Percentiles rank a stretch among this genome's conserved stretches.
phyloP scores from a whole-genome alignment of 2,113 vertebrate species.

The Phaethornis superciliosus region DNA sequence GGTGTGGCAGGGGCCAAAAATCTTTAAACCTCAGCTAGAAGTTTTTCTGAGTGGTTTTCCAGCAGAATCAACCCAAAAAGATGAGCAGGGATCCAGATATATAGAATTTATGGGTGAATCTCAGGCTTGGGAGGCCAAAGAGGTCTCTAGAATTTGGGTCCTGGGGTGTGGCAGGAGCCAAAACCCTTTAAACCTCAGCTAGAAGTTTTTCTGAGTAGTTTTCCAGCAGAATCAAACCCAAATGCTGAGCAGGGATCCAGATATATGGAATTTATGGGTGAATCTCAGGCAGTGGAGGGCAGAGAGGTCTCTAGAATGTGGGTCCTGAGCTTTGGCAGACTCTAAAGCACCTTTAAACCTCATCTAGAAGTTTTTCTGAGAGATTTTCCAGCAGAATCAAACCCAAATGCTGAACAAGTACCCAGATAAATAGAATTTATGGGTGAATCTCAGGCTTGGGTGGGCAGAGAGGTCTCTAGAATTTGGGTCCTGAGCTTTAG shows the following conservation, averaged over 20 bases:
- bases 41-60: background rate
- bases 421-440: no score
- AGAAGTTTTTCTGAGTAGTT: background rate
- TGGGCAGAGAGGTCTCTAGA: no score
- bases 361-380: no score
- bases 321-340: background rate
- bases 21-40: background rate
- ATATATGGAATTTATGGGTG: background rate
- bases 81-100: background rate
- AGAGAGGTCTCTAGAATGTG: background rate
- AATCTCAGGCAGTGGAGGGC: background rate
- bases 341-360: no score
- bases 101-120: background rate
- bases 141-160: no score
- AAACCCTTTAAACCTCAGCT: background rate
- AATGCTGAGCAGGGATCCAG: background rate
- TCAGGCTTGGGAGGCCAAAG: no score
- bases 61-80: background rate
- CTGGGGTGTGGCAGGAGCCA: background rate
- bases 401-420: no score
- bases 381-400: no score
- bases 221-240: background rate
- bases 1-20: background rate
- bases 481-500: no score
- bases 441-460: no score